phyloP scores from a whole-genome alignment of 2,797 vertebrate species.

The Salmo trutta region DNA sequence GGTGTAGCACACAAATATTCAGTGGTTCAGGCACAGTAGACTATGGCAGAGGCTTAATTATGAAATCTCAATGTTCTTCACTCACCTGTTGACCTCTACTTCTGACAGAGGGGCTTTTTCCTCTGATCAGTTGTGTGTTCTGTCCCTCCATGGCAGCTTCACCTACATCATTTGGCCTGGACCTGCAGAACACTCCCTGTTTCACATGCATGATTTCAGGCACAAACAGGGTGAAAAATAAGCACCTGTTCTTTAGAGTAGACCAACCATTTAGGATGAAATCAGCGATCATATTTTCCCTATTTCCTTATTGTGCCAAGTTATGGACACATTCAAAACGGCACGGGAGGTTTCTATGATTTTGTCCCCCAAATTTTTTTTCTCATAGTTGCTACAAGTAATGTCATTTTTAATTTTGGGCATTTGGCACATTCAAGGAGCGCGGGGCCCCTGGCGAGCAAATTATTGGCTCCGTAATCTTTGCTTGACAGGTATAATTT shows the following conservation, averaged over 20 bases:
- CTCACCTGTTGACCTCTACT: constrained; percentile 31
- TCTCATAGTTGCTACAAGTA: neutral
- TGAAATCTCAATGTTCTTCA: neutral
- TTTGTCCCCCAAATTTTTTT: neutral
- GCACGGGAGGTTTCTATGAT: neutral
- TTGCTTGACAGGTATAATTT: neutral
- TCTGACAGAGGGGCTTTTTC: neutral
- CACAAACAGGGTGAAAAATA: constrained; percentile 40
- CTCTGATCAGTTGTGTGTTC: neutral
- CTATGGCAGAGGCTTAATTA: neutral
- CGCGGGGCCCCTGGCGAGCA: neutral
- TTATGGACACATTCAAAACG: constrained; percentile 40
- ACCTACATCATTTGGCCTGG: constrained; percentile 23
- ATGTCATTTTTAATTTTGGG: neutral
- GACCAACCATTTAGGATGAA: constrained; percentile 29
- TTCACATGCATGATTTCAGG: constrained; percentile 38
- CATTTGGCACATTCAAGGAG: constrained; percentile 6
- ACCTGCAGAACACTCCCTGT: constrained; percentile 23
- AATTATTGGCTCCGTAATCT: constrained; percentile 12
- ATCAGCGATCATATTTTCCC: constrained; percentile 2
- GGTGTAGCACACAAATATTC: neutral
- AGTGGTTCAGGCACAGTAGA: neutral
- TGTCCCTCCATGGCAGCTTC: neutral
- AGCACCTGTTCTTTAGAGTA: constrained; percentile 41
- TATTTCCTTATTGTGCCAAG: neutral